Evolutionary conservation across 2,797 vertebrate species (phyloP).

Genomic region (Pampus argenteus): DNA sequence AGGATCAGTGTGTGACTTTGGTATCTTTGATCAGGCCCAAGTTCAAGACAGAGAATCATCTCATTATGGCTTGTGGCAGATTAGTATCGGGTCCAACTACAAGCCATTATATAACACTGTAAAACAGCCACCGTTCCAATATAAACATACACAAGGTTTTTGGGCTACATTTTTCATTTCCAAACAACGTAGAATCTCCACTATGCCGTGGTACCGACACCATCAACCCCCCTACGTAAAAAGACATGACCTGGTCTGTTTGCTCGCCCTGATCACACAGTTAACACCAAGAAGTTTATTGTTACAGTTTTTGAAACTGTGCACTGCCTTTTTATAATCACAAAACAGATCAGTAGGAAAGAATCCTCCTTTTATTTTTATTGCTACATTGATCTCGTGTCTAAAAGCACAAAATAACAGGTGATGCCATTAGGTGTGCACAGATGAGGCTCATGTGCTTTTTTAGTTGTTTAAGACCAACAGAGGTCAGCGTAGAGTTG

Average conservation of each 20-base stretch:
- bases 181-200: slow-evolving; percentile 9
- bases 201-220: not conserved
- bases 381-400: not conserved
- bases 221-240: not conserved
- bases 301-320: not conserved
- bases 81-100: slow-evolving; percentile 73
- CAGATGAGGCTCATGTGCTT: not conserved
- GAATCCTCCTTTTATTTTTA: not conserved
- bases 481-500: slow-evolving; percentile 42
- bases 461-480: slow-evolving; percentile 34
- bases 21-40: slow-evolving; percentile 75
- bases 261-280: not conserved
- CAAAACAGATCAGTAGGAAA: not conserved
- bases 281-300: not conserved
- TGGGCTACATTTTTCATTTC: slow-evolving; percentile 24
- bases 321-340: not conserved
- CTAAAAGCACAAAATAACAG: not conserved
- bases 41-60: slow-evolving; percentile 79
- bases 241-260: slow-evolving; percentile 10
- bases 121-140: slow-evolving; percentile 71
- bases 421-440: slow-evolving; percentile 3
- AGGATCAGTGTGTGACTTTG: slow-evolving; percentile 62
- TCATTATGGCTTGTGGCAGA: slow-evolving; percentile 82
- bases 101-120: slow-evolving; percentile 79
- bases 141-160: slow-evolving; percentile 74